Conservation (phyloP, 1,140 invertebrate species). For the Periplaneta americana region DNA sequence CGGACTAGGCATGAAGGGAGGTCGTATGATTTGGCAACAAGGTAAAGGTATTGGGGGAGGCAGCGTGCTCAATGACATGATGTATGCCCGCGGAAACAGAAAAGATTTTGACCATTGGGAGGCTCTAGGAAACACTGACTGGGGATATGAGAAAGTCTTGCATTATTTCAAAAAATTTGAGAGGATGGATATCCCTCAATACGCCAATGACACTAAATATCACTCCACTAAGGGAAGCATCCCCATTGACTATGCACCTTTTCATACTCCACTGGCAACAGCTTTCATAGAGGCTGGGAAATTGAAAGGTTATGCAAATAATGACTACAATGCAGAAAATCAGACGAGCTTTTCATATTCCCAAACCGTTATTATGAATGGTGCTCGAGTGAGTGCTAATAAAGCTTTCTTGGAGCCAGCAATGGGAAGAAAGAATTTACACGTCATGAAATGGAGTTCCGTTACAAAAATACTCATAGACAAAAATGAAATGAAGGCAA, state of each 20-base stretch:
- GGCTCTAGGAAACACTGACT: constrained; percentile 44
- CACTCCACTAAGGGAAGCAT: constrained; percentile 22
- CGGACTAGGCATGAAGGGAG: no score
- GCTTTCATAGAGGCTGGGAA: constrained; percentile 75
- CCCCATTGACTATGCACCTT: constrained; percentile 52
- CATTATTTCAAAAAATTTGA: no score
- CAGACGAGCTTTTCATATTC: constrained; percentile 55
- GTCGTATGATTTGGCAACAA: no score
- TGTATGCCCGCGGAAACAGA: constrained; percentile 54
- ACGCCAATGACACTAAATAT: constrained; percentile 26
- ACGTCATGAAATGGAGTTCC: constrained; percentile 26
- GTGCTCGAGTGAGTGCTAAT: constrained; percentile 43
- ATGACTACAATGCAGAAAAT: constrained; percentile 66
- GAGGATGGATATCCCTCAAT: constrained; percentile 33
- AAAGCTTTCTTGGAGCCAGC: constrained; percentile 39
- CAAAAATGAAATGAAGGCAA: constrained; percentile 38
- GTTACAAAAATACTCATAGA: no score
- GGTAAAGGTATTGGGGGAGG: constrained; percentile 43
- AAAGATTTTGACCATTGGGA: constrained; percentile 58
- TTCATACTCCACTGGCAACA: constrained; percentile 69
- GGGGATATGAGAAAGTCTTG: constrained; percentile 45
- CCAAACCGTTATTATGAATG: constrained; percentile 42
- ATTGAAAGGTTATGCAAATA: constrained; percentile 63
- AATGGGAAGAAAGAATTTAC: constrained; percentile 37
- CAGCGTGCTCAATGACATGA: constrained; percentile 55